Conservation (phyloP, 2,113 vertebrate species). For the Oenanthe oenanthe region DNA sequence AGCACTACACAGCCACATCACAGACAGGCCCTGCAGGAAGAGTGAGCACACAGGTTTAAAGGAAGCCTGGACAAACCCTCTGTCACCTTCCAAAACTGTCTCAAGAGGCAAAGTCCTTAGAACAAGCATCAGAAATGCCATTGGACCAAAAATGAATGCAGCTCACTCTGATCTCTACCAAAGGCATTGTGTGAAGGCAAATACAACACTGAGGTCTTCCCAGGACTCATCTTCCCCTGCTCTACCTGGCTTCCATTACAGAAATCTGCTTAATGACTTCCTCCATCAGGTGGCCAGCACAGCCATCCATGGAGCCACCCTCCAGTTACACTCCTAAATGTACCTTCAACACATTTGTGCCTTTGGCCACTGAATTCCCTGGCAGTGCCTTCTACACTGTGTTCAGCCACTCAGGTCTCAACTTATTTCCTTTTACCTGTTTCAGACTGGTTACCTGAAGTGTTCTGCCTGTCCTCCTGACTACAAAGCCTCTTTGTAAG, state of each 20-base stretch:
- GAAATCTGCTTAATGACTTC: not conserved
- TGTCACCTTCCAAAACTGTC: not conserved
- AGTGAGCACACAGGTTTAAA: not conserved
- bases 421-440: not conserved
- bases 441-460: not conserved
- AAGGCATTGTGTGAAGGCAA: not conserved
- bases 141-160: not conserved
- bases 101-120: not conserved
- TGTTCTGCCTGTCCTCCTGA: not conserved
- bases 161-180: not conserved
- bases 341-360: not conserved
- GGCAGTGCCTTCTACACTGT: not conserved
- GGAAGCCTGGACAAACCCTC: not conserved
- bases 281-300: not conserved
- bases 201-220: not conserved
- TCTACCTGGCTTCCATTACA: not conserved
- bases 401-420: not conserved
- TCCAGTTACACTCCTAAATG: not conserved
- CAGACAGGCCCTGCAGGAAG: fast-evolving
- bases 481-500: not conserved
- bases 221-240: not conserved
- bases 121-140: not conserved
- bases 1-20: fast-evolving
- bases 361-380: not conserved
- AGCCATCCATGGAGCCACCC: not conserved